Evolutionary conservation across 2,797 vertebrate genomes (phyloP).

Genomic region (Fistularia commersonii): DNA sequence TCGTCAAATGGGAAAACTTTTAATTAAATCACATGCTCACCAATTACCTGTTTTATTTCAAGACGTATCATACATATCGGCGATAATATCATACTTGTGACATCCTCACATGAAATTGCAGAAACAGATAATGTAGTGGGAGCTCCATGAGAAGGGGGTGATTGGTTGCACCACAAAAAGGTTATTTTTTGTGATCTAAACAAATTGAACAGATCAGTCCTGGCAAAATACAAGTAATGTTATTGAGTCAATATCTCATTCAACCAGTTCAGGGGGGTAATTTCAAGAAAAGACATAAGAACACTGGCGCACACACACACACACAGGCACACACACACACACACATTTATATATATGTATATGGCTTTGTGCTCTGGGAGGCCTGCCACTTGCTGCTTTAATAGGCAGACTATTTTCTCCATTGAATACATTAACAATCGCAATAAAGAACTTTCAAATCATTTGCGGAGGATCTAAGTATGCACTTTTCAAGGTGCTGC

Average conservation of each 20-base stretch:
- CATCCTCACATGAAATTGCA: too few species aligned
- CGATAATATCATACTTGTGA: too few species aligned
- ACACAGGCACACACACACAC: slow-evolving; percentile 25
- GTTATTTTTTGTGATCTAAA: slow-evolving; percentile 64
- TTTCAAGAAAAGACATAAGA: slow-evolving; percentile 61
- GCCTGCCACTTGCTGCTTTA: slow-evolving; percentile 58
- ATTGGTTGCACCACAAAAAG: slow-evolving; percentile 59
- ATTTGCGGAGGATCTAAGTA: slow-evolving; percentile 62
- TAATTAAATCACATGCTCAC: too few species aligned
- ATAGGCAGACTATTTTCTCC: slow-evolving; percentile 60
- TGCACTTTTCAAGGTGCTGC: slow-evolving; percentile 56
- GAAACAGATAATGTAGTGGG: too few species aligned
- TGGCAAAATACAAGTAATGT: slow-evolving; percentile 55
- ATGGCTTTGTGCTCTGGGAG: slow-evolving; percentile 47
- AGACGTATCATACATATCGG: too few species aligned
- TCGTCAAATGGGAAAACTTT: too few species aligned
- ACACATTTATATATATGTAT: slow-evolving; percentile 18
- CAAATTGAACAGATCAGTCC: slow-evolving; percentile 60
- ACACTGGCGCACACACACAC: slow-evolving; percentile 39
- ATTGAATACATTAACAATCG: slow-evolving; percentile 75
- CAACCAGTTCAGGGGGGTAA: slow-evolving; percentile 65
- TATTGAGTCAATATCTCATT: slow-evolving; percentile 35
- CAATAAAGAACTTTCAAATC: slow-evolving; percentile 77
- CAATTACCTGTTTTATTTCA: too few species aligned
- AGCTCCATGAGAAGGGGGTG: background rate